phyloP scores from a whole-genome alignment of 2,113 vertebrate genomes.

The Xiphophorus couchianus region DNA sequence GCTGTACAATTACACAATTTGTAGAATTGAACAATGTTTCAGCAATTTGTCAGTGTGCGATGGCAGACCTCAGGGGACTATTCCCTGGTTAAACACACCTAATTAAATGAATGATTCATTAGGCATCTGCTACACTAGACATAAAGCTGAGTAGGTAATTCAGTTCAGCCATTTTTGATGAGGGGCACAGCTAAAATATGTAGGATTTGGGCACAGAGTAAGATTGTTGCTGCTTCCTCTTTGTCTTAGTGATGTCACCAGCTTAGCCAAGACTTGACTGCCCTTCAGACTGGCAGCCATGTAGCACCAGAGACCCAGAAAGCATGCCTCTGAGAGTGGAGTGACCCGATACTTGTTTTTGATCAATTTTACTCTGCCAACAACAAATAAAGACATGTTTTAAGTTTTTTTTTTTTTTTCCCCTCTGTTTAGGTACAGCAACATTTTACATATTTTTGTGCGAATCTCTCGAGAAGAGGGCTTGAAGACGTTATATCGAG shows the following conservation, averaged over 20 bases:
- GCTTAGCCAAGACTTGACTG: no score
- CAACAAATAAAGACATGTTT: not conserved
- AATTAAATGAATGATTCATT: not conserved
- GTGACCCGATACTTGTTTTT: not conserved
- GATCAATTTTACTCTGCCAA: not conserved
- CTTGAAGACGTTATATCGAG: constrained; percentile 89
- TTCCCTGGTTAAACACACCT: not conserved
- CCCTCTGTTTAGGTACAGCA: constrained; percentile 88
- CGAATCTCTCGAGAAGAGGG: constrained; percentile 95
- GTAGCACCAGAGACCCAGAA: no score
- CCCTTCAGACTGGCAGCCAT: no score
- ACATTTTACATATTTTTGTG: constrained; percentile 93
- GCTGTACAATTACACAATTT: no score
- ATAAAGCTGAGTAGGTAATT: not conserved
- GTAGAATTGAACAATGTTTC: not conserved
- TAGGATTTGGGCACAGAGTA: no score
- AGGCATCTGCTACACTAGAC: not conserved
- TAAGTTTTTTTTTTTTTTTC: not conserved
- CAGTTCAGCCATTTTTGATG: not conserved
- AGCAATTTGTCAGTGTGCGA: not conserved
- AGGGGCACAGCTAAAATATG: no score
- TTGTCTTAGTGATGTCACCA: no score
- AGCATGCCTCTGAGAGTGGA: no score
- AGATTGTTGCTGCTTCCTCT: no score
- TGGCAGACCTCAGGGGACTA: not conserved